Conservation (phyloP, 2,888 invertebrate genomes). For the Plusia festucae region DNA sequence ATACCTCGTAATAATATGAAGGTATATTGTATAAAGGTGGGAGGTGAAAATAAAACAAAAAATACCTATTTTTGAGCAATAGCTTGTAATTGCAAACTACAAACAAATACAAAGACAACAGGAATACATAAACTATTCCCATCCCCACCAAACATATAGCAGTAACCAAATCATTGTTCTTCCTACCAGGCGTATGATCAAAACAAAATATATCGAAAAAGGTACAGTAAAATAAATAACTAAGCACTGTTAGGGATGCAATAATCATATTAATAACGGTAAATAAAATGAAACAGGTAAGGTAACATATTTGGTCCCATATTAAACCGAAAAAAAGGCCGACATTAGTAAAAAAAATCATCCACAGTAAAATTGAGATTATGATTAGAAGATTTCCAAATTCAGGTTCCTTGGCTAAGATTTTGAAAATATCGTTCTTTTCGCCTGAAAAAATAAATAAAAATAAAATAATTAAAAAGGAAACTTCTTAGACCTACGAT, state of each 20-base stretch:
- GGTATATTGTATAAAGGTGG: too few relatives aligned
- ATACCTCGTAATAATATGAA: too few relatives aligned
- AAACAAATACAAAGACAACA: slow-evolving; percentile 9
- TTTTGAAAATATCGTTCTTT: slow-evolving; percentile 8
- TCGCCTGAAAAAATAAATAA: slow-evolving; percentile 15
- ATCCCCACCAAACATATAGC: neutral
- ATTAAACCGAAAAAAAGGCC: neutral
- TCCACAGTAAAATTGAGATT: slow-evolving; percentile 5
- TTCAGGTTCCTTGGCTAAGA: neutral
- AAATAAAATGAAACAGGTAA: neutral
- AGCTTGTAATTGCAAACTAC: slow-evolving; percentile 15
- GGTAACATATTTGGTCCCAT: neutral
- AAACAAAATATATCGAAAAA: slow-evolving; percentile 9
- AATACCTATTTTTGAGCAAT: slow-evolving; percentile 12
- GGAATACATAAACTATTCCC: neutral
- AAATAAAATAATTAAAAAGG: neutral
- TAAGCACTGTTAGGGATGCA: neutral
- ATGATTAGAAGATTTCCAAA: slow-evolving; percentile 10
- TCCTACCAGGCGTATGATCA: neutral
- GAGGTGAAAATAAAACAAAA: slow-evolving; percentile 26
- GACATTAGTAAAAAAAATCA: neutral
- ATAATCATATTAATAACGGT: slow-evolving; percentile 9
- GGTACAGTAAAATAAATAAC: slow-evolving; percentile 5
- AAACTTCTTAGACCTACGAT: too few relatives aligned
- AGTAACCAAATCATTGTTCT: neutral